Base-by-base conservation (phyloP, 2,113 vertebrate species). In the Columba janthina region DNA sequence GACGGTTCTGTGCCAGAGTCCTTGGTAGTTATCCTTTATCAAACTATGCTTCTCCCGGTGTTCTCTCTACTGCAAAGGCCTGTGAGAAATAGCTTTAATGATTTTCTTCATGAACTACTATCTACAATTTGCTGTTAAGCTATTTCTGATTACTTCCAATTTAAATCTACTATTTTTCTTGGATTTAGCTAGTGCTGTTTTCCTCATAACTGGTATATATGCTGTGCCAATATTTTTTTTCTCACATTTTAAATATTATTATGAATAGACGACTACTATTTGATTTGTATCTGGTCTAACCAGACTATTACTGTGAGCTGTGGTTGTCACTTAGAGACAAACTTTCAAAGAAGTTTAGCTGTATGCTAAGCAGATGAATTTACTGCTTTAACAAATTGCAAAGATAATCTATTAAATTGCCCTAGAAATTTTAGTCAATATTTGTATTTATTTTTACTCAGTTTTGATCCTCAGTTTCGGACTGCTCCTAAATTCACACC, bases 1-100 rank as follows among this genome's bases (percentile, higher is more conserved):
- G 89, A 86, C 62, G 80, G 76, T 65, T 94, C 44, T 22, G 42
- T 96, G 78, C 54, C 60, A 67, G 81, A 79, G 64, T 88, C 69
- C 72, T 90, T 81, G 24, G 51, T 88, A 70, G 90, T 93, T 95
- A 85, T 93, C 80, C 84, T 92, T 92, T 92, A 97, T 93, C 75
- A 91, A 85, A 95, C 91, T 86, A 8, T 82, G 75, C 78, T 94
- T 92, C 34, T 93, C 40, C 72, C 92, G 90, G 90, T 96, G 81
- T 67, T 80, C 71, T 91, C 46, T 42, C 48, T 64, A 25, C 65
- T 91, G 88, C 48, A 89, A 92, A 85, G 50, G 11, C 57, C 50
- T 46, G 14, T 75, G 77, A 91, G 93, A 93, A 96, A 81, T 31
- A 60, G 28, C 70, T 91, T 54, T 87, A 91, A 80, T 77, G 0